Conservation (phyloP, 2,888 invertebrate genomes). For the Branchipolynoe longqiensis region DNA sequence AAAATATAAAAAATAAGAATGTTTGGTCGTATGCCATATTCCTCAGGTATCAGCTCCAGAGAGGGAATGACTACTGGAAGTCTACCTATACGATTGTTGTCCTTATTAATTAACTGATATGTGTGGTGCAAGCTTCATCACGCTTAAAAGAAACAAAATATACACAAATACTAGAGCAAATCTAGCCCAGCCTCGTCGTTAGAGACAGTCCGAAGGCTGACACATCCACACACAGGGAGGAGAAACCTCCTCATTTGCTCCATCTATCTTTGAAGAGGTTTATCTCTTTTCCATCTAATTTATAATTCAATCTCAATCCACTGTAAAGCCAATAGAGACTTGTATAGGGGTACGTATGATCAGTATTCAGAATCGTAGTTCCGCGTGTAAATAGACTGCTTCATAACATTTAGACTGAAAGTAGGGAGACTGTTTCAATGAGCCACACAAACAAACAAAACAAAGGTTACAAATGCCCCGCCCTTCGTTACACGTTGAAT, state of each 20-base stretch:
- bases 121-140: neutral
- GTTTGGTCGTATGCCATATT: slow-evolving; percentile 34
- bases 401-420: slow-evolving; percentile 25
- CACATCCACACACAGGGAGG: neutral
- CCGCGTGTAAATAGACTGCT: slow-evolving; percentile 31
- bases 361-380: slow-evolving; percentile 25
- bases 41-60: slow-evolving; percentile 39
- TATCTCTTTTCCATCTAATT: slow-evolving; percentile 9
- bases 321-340: slow-evolving; percentile 1
- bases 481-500: slow-evolving; percentile 3
- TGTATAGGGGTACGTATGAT: neutral
- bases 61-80: slow-evolving; percentile 31
- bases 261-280: neutral
- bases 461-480: neutral
- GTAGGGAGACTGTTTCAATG: neutral
- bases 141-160: neutral
- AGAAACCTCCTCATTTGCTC: neutral
- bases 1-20: too few relatives aligned
- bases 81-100: neutral
- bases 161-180: neutral
- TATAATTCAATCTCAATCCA: slow-evolving; percentile 5
- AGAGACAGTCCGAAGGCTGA: neutral
- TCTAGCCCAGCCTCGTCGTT: neutral
- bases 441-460: neutral
- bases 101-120: neutral